Conservation (phyloP, 1,140 invertebrate species). For the Meloidogyne floridensis region DNA sequence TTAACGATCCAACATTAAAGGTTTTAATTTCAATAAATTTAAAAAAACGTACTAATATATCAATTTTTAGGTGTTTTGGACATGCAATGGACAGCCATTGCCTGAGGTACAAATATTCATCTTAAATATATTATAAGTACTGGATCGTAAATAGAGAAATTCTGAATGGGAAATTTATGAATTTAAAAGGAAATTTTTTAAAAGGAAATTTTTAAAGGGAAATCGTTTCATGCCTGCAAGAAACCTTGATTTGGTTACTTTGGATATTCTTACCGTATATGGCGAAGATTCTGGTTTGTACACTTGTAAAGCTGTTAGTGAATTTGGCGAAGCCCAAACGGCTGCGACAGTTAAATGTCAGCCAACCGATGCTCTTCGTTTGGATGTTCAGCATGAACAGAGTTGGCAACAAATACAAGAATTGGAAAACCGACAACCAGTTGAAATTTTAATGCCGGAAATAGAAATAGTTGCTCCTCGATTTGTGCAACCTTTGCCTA, state of each 20-base stretch:
- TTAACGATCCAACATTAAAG: conserved; percentile 67
- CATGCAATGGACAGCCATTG: conserved; percentile 79
- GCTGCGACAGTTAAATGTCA: conserved; percentile 81
- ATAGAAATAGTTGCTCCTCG: conserved; percentile 72
- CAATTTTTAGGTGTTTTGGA: conserved; percentile 72
- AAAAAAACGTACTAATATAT: not conserved
- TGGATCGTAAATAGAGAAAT: not conserved
- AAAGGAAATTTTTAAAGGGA: conserved; percentile 47
- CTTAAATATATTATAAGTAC: not conserved
- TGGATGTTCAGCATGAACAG: conserved; percentile 83
- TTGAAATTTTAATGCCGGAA: conserved; percentile 67
- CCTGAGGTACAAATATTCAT: conserved; percentile 68
- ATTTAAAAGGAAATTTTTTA: conserved; percentile 72
- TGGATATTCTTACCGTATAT: conserved; percentile 92
- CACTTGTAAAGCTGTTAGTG: conserved; percentile 87
- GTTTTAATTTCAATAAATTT: conserved; percentile 68
- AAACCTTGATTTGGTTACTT: conserved; percentile 94
- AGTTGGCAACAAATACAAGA: conserved; percentile 84
- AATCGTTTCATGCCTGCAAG: conserved; percentile 86
- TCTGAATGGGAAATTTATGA: too few species aligned
- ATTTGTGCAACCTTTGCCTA: conserved; percentile 71
- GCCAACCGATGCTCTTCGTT: conserved; percentile 78
- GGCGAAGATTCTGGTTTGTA: conserved; percentile 90
- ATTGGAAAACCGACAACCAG: conserved; percentile 79
- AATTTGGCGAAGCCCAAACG: conserved; percentile 86